Conservation (phyloP, 2,113 vertebrate genomes). For the Romanogobio albipinnatus region DNA sequence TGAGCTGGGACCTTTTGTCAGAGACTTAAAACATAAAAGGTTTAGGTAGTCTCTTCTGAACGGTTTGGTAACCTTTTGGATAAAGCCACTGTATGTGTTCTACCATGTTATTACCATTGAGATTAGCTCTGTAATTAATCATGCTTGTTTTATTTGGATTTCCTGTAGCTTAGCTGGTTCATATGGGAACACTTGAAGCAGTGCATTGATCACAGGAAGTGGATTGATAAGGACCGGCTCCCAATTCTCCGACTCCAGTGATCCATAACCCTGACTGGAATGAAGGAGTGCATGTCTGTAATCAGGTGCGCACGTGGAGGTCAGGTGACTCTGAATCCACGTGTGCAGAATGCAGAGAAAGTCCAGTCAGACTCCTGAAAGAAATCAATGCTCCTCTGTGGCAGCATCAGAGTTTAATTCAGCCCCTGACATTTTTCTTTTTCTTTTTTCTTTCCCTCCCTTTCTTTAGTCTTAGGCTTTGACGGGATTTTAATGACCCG, state of each 20-base stretch:
- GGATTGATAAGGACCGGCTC: constrained; percentile 29
- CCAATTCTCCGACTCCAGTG: constrained; percentile 29
- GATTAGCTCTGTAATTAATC: constrained; percentile 36
- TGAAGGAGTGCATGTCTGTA: constrained; percentile 13
- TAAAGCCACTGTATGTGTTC: constrained; percentile 11
- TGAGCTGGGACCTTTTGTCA: not conserved
- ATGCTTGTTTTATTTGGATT: constrained; percentile 19
- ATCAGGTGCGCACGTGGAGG: constrained; percentile 32
- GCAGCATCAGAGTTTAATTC: constrained; percentile 63
- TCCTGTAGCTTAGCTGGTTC: constrained; percentile 11
- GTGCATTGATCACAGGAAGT: constrained; percentile 37
- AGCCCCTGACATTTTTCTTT: constrained; percentile 51
- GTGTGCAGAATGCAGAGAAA: constrained; percentile 60
- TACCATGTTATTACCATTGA: constrained; percentile 18
- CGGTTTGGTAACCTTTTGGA: not conserved
- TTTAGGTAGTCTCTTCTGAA: constrained; percentile 17
- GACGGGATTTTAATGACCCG: constrained; percentile 71
- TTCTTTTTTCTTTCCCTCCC: not conserved
- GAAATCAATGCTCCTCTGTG: constrained; percentile 76
- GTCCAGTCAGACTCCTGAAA: constrained; percentile 64
- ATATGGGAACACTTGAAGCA: constrained; percentile 25
- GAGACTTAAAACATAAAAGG: not conserved
- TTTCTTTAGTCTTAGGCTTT: constrained; percentile 63
- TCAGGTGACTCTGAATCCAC: constrained; percentile 46
- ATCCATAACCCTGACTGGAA: constrained; percentile 27